A percentile compares a stretch with the other conserved stretches of the same genome.
Conservation (phyloP, 2,797 vertebrate species). For the Mus caroli region DNA sequence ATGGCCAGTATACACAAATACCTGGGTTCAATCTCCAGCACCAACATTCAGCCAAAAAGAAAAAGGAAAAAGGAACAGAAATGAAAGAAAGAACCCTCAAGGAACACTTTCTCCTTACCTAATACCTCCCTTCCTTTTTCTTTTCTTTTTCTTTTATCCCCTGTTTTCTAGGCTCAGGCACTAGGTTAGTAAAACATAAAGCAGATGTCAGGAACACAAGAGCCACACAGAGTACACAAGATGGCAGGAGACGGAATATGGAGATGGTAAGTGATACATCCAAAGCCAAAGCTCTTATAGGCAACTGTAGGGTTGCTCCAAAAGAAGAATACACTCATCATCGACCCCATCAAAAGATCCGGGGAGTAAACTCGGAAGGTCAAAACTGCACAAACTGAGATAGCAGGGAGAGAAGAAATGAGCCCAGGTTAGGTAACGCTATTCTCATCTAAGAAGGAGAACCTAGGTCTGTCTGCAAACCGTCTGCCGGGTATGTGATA, state of each 20-base stretch:
- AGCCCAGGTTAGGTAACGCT: constrained; percentile 62
- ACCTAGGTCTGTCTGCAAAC: constrained; percentile 18
- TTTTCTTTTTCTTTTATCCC: constrained; percentile 52
- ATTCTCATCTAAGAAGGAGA: constrained; percentile 64
- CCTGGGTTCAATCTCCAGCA: background rate
- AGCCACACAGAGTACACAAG: constrained; percentile 73
- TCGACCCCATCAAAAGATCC: constrained; percentile 36
- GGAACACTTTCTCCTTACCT: constrained; percentile 43
- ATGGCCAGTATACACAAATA: background rate
- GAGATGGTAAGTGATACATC: constrained; percentile 56
- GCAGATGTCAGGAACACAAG: constrained; percentile 74
- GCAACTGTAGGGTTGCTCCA: constrained; percentile 15
- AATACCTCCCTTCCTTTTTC: background rate
- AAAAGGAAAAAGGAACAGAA: background rate
- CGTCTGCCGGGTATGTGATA: constrained; percentile 69
- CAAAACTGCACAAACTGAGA: constrained; percentile 47
- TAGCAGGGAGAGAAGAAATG: constrained; percentile 32
- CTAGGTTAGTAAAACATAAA: constrained; percentile 78
- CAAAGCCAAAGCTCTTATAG: background rate
- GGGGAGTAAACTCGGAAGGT: constrained; percentile 57
- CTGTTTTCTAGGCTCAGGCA: constrained; percentile 59
- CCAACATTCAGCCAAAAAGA: background rate
- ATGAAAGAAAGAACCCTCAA: background rate
- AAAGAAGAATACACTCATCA: constrained; percentile 53
- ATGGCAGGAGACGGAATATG: constrained; percentile 49